These are phyloP conservation scores for Elephantulus edwardii DNA, from an alignment of 2,113 vertebrate genomes.

Conservation along the genomic window DNA sequence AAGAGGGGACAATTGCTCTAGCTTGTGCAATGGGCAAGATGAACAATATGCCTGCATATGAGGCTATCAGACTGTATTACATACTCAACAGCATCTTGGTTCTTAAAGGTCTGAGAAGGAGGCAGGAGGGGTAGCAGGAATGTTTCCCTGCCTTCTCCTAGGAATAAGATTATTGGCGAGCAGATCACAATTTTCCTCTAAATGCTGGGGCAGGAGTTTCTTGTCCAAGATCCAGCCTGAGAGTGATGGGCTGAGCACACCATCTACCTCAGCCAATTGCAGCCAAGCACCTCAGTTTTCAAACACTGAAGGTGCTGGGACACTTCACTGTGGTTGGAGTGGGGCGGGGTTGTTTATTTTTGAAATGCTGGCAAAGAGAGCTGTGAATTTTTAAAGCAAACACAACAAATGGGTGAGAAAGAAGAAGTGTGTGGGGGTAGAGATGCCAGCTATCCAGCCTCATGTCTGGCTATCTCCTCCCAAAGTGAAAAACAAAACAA, in stretches of 20 bases:
- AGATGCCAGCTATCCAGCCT: not conserved
- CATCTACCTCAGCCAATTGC: not conserved
- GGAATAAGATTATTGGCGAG: not conserved
- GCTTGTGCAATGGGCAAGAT: not conserved
- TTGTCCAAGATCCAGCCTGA: not conserved
- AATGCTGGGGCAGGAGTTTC: not conserved
- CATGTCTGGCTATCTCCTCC: not conserved
- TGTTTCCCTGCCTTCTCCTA: not conserved
- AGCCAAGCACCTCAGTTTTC: not conserved
- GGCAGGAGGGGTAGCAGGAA: not conserved
- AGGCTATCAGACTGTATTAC: not conserved
- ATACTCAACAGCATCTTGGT: too few relatives aligned
- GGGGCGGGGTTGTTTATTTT: not conserved
- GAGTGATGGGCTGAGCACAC: not conserved
- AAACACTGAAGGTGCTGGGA: not conserved
- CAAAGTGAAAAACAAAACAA: not conserved
- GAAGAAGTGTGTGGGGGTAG: not conserved
- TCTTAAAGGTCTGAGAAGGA: not conserved
- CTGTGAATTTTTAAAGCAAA: not conserved
- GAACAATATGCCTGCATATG: not conserved
- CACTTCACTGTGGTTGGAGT: not conserved
- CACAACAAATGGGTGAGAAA: not conserved
- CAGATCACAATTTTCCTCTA: not conserved
- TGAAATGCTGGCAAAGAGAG: not conserved
- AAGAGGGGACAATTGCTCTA: not conserved